phyloP scores from a whole-genome alignment of 2,797 vertebrate genomes.

The Sylvilagus floridanus region DNA sequence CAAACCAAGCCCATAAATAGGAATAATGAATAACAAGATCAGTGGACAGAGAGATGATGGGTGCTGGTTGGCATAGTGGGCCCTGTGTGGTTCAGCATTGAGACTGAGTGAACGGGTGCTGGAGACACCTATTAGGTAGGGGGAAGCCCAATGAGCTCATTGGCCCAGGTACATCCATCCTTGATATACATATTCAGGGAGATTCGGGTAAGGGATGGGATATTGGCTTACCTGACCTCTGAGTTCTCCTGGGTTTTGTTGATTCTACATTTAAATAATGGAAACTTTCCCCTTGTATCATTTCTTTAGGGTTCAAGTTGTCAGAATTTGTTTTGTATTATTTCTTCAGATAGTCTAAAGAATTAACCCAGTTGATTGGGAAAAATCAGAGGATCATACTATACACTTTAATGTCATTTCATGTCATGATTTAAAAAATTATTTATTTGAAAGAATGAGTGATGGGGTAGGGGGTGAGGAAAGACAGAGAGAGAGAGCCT shows the following conservation, averaged over 20 bases:
- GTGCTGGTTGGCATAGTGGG: not conserved
- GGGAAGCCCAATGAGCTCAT: not conserved
- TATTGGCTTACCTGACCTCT: slow-evolving; percentile 28
- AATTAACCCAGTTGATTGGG: not conserved
- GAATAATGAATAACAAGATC: slow-evolving; percentile 43
- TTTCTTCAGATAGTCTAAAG: slow-evolving; percentile 29
- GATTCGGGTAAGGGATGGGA: not conserved
- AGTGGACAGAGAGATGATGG: not conserved
- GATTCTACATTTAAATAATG: slow-evolving; percentile 56
- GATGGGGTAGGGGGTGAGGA: too few species aligned
- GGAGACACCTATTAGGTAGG: not conserved
- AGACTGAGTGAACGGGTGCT: not conserved
- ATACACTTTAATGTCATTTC: not conserved
- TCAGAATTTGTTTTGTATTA: slow-evolving; percentile 53
- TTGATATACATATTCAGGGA: not conserved
- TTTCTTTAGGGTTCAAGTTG: slow-evolving; percentile 39
- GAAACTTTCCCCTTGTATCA: slow-evolving; percentile 27
- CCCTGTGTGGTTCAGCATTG: not conserved
- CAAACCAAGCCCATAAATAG: slow-evolving; percentile 43
- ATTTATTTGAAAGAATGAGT: too few species aligned
- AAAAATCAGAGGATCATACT: not conserved
- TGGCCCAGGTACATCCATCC: not conserved
- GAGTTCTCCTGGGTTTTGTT: slow-evolving; percentile 52
- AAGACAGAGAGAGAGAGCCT: too few species aligned
- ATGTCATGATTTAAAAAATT: not conserved